Base-by-base conservation (phyloP, 1,140 invertebrate genomes). In the Sitobion miscanthi region DNA sequence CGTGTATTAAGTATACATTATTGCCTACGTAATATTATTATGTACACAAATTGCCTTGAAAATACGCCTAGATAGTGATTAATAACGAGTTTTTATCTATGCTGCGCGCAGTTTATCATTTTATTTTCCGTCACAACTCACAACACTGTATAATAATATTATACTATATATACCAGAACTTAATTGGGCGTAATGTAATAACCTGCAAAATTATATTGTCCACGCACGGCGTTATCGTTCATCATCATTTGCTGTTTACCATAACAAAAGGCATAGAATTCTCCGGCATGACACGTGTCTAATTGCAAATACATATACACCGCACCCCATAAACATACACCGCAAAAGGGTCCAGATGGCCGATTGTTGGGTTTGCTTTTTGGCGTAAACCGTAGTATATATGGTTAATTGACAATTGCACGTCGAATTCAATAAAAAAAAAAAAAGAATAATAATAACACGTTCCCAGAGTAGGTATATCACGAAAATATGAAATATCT, bases 211-310 rank as follows among this genome's bases (percentile, higher is more conserved):
- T 93, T 45, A 86, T 93, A 93, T 93, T 85, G 91, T 93, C 91
- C 77, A 85, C 23, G 49, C 82, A 45, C 57, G 23, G 14, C 82
- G n/a, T 25, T 86, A 93, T 85, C 91, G 82, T 93, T 57, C 91
- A 93, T 93, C 91, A 93, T 93, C 49, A 47, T 93, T 93, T 86
- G 82, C 91, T n/a, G 35, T 20, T 93, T 93, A 93, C 91, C 91
- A 93, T 93, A 85, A 93, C 91, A 93, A 93, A 93, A 93, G 82
- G 49, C 82, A 93, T 86, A 45, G 21, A 82, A 92, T 93, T 82
- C 77, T 38, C 91, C 49, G 49, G 82, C 69, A 3, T 30, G 90
- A 83, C 91, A 93, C 91, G 91, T 93, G 82, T 85, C 91, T 93
- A 93, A 93, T 86, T 93, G 82, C 30, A 52, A 57, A 57, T 93